phyloP scores from a whole-genome alignment of 1,140 invertebrate species.

The Trialeurodes vaporariorum region DNA sequence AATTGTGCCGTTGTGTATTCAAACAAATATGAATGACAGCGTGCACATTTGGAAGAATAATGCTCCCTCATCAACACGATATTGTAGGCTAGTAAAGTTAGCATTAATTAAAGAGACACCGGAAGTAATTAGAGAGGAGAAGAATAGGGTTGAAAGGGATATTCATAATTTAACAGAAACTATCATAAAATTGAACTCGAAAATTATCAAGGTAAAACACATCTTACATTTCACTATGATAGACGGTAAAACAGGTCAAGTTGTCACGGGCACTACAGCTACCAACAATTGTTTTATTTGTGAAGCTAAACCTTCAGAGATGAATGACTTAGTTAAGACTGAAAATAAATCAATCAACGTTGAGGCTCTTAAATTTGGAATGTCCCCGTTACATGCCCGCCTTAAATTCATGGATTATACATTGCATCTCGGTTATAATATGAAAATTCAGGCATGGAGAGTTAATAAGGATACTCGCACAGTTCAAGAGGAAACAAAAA shows the following conservation, averaged over 20 bases:
- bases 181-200: too few relatives aligned
- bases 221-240: constrained; percentile 18
- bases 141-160: constrained; percentile 6
- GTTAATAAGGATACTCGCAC: too few relatives aligned
- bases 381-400: constrained; percentile 15
- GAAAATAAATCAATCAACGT: not conserved
- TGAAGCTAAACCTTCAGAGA: constrained; percentile 14
- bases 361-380: constrained; percentile 12
- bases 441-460: too few relatives aligned
- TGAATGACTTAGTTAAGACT: constrained; percentile 15
- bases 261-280: constrained; percentile 12
- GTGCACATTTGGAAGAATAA: too few relatives aligned
- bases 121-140: not conserved
- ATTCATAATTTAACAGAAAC: too few relatives aligned
- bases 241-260: constrained; percentile 19
- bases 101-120: not conserved
- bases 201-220: too few relatives aligned
- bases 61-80: not conserved
- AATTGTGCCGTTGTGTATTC: too few relatives aligned
- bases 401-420: constrained; percentile 14
- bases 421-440: constrained; percentile 14
- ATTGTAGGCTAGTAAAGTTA: constrained; percentile 7
- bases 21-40: too few relatives aligned
- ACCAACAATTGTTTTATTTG: constrained; percentile 18
- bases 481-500: constrained; percentile 13